Base-by-base conservation (phyloP, 2,888 invertebrate genomes). In the Tenthredo distinguenda region DNA sequence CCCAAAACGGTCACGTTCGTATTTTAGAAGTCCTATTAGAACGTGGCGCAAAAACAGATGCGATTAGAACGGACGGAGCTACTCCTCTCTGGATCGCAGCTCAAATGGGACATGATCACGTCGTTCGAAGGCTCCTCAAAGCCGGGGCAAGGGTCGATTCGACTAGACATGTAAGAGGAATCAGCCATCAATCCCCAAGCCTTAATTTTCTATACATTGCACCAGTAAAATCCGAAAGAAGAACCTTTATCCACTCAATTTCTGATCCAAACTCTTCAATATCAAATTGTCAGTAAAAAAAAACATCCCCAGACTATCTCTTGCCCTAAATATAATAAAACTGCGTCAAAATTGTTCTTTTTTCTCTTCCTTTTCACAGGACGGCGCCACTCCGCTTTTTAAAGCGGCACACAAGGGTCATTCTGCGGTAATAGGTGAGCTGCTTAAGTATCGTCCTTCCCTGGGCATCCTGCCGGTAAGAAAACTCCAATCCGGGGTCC, bases 331-430 rank as follows among this genome's bases (percentile, higher is more conserved):
- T 1, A 37, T 74, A 37, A 26, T 10, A 34, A 21, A 26, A 58
- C 37, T 50, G 50, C 18, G 15, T 10, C 0, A 7, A 43, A 43
- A 43, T 7, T 9, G 10, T 43, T 47, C 50, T 65, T 65, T 34
- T 18, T 34, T 34, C 15, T 62, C 26, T 26, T 87, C 88, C 88
- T 88, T 87, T 87, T 94, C 93, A 65, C 93, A 98, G 97, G 98
- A 99, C 94, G 99, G 99, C 71, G 98, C 98, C 58, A 99, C 98
- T 0, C 97, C 99, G 1, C 94, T 99, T 87, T 99, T 99, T 94
- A 99, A 99, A 94, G 98, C 99, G 55, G 96, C 98, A 55, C 99
- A 99, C 94, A 99, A 99, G 94, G 99, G 99, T 0, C 98, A 98
- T 93, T 95, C 96, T 2, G 97, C 97, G 12, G 98, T 99, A 2